Percentiles rank a stretch among this genome's conserved stretches.
phyloP scores from a whole-genome alignment of 2,797 vertebrate genomes.

The Chaetophractus vellerosus region DNA sequence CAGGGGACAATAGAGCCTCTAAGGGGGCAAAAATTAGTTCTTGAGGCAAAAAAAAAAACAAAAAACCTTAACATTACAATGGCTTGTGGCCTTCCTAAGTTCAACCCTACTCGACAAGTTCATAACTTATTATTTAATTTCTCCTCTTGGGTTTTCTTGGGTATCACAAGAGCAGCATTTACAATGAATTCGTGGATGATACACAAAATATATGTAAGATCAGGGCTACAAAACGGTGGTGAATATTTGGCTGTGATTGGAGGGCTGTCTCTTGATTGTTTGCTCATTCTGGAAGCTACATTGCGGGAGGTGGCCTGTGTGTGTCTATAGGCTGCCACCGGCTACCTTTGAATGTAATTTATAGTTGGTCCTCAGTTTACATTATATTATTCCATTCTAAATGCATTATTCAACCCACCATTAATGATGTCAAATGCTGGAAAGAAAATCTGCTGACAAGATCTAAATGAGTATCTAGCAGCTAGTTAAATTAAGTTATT shows the following conservation, averaged over 20 bases:
- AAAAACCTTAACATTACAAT: neutral
- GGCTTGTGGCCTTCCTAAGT: neutral
- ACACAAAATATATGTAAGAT: neutral
- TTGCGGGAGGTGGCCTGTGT: neutral
- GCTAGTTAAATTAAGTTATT: constrained; percentile 42
- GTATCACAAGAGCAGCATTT: neutral
- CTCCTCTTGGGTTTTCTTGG: neutral
- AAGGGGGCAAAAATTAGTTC: neutral
- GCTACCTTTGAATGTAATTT: neutral
- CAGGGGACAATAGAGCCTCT: neutral
- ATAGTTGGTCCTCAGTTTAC: neutral
- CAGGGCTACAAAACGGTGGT: neutral
- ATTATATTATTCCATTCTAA: constrained; percentile 34
- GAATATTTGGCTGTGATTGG: neutral
- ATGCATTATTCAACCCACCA: neutral
- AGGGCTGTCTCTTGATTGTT: neutral
- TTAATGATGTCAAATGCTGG: constrained; percentile 41
- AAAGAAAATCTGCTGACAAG: neutral
- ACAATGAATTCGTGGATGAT: neutral
- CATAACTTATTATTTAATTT: neutral
- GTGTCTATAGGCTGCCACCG: neutral
- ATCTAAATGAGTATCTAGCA: neutral
- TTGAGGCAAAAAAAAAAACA: neutral
- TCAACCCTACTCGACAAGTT: neutral
- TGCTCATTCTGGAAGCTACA: neutral